Base-by-base conservation (phyloP, 1,140 invertebrate species). In the Ips nitidus region DNA sequence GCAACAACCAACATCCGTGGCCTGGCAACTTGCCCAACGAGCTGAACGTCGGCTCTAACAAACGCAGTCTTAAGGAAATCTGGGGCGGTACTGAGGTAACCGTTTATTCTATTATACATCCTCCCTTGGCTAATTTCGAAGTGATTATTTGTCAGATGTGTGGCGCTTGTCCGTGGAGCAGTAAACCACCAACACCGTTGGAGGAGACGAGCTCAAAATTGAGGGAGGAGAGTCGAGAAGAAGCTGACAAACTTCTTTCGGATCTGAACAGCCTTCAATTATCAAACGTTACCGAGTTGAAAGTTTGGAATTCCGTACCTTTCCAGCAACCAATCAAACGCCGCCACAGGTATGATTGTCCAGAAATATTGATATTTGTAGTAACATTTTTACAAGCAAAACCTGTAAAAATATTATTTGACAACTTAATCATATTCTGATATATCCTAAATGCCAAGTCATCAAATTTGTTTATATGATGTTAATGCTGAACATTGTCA, bases 201-300 rank as follows among this genome's bases (percentile, higher is more conserved):
- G 56, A 2, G 1, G 53, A 56, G 39, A 53, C 47, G 5, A 52
- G 7, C 6, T 37, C 39, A 2, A 37, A 75, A 45, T 57, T 80
- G n/a, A 73, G 78, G 8, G 77, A 80, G 62, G 79, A 80, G 57
- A 73, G 76, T 41, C 74, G 68, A 37, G 71, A 75, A 47, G 79
- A 80, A 47, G 78, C 77, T 5, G 79, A 80, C 66, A 74, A 76
- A 47, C 69, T 80, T 8, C 66, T 79, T 2, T 78, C 78, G 1
- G 78, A 79, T 66, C 45, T 80, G 4, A 79, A 75, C 65, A 76
- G 68, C 52, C 52, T 76, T 42, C 75, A 78, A 59, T n/a, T 52
- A 2, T 52, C 61, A 2, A n/a, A 47, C 45, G n/a, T 5, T 47
- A 47, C 4, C 45, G 45, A 47, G 45, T 47, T n/a, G 45, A n/a